Evolutionary conservation across 2,113 vertebrate genomes (phyloP), one percentile per base, ranked within the genome.

Genomic region (Eupsittula cactorum): DNA sequence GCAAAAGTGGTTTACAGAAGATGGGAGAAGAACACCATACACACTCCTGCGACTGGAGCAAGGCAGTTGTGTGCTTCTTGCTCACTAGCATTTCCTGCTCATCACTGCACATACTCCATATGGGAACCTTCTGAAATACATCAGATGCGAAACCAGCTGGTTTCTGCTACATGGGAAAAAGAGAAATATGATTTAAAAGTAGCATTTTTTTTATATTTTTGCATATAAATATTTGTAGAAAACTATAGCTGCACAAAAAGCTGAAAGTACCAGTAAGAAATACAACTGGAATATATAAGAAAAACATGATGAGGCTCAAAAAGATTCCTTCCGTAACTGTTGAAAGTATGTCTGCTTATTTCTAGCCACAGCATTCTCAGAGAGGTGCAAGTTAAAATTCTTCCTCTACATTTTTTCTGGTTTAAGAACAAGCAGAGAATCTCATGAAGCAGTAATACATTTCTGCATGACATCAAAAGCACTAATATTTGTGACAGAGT

Each of bases 41-140:
- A 8, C 1, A 1, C 12, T 65, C 29, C 53, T n/a, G 20, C 0
- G 0, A 65, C 50, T 44, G 39, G 71, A 6, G 4, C 67, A 85
- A 76, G 78, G 81, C 55, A 63, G 50, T 6, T 28, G 31, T 8
- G 49, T 53, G 74, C 41, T 2, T 87, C 86, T 28, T 57, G 49
- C 35, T 39, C 83, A 69, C n/a, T 41, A 79, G 78, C 29, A 16
- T 53, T 24, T 69, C 35, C 35, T 21, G 41, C 78, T 69, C 78
- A 82, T 41, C 37, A 25, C 11, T 16, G 21, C 37, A 42, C 13
- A n/a, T 33, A 3, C 14, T 46, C 49, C 49, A 42, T 8, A 25
- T 11, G 33, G 57, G 28, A 68, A 49, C 37, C 53, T 57, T 73
- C 67, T 69, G 41, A 92, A 91, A 78, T 13, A 7, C 4, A 69